Evolutionary conservation across 2,888 invertebrate genomes (phyloP).

Genomic region (Oligia strigilis): DNA sequence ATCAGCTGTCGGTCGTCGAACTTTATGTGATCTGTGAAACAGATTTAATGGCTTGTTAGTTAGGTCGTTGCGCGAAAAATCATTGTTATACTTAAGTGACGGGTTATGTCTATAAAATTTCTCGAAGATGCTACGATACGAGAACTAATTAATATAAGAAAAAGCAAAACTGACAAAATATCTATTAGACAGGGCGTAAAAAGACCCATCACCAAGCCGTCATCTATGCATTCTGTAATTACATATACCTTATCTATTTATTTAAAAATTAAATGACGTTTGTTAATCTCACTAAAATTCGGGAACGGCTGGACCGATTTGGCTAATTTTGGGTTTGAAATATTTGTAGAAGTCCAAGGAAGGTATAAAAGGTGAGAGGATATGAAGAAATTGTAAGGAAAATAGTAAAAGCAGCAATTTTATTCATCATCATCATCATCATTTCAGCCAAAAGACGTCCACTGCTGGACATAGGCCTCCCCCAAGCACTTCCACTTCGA

Average conservation of each 20-base stretch:
- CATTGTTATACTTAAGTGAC: neutral
- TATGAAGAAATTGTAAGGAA: no score
- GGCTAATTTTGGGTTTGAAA: no score
- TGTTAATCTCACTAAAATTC: no score
- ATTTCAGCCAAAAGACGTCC: no score
- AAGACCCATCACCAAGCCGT: neutral
- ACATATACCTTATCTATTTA: neutral
- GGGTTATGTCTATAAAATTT: neutral
- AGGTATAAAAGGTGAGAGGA: no score
- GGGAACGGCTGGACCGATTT: no score
- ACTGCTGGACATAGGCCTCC: no score
- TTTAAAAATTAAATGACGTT: no score
- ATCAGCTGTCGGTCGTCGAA: slow-evolving; percentile 90
- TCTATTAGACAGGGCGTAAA: neutral
- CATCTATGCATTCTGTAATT: neutral
- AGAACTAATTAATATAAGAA: neutral
- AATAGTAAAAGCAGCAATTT: no score
- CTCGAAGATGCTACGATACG: neutral
- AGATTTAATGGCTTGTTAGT: neutral
- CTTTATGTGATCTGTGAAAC: slow-evolving; percentile 73
- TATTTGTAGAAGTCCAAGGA: no score
- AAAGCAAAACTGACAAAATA: neutral
- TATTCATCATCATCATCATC: no score
- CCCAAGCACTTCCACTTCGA: no score
- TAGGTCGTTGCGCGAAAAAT: slow-evolving; percentile 2